Conservation (phyloP, 2,113 vertebrate genomes). For the Ovis canadensis region DNA sequence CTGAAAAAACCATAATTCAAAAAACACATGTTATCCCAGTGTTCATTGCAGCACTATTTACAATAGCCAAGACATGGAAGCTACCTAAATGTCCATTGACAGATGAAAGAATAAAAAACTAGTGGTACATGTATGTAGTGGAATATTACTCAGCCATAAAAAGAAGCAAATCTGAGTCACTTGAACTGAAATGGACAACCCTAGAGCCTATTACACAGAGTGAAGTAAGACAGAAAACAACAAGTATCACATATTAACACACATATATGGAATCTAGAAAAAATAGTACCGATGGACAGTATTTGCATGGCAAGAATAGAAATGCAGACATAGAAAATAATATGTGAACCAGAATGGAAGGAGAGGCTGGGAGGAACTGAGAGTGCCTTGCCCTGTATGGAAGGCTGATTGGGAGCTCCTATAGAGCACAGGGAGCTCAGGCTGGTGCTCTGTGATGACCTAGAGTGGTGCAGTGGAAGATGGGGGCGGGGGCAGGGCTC, state of each 20-base stretch:
- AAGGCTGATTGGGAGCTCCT: not conserved
- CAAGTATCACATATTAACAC: not conserved
- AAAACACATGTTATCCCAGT: fast-evolving
- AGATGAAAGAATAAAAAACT: too few relatives aligned
- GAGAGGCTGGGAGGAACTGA: not conserved
- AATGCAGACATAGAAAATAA: not conserved
- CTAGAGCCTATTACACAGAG: not conserved
- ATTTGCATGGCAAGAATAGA: not conserved
- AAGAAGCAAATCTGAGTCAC: not conserved
- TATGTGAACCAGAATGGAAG: not conserved
- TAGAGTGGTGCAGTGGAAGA: not conserved
- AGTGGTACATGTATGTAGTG: too few relatives aligned
- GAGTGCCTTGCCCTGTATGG: not conserved
- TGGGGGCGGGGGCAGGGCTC: not conserved
- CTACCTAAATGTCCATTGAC: too few relatives aligned
- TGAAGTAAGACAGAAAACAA: not conserved
- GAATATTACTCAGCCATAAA: not conserved
- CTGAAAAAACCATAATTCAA: too few relatives aligned
- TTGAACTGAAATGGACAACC: not conserved
- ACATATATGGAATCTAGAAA: not conserved
- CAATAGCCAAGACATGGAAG: too few relatives aligned
- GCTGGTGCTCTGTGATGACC: not conserved
- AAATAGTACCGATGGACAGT: not conserved
- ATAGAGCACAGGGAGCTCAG: not conserved
- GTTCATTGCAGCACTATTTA: too few relatives aligned